Evolutionary conservation across 2,113 vertebrate species (phyloP).

Genomic region (Xiphophorus hellerii): DNA sequence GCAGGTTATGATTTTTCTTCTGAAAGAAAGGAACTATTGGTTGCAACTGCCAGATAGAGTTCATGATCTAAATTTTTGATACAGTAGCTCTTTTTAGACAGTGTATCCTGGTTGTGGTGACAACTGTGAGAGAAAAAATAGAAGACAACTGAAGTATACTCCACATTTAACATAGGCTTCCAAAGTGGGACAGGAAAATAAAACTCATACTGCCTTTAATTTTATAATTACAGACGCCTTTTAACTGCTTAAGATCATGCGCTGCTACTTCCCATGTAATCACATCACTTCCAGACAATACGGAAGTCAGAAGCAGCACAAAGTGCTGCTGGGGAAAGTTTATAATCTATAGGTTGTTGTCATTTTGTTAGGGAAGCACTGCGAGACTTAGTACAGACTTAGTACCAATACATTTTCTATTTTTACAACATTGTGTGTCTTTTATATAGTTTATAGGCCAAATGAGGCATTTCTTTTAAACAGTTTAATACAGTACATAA

Average conservation of each 20-base stretch:
- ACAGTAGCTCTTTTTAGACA: neutral
- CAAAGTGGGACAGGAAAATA: conserved; percentile 56
- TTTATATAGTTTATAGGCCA: too few species aligned
- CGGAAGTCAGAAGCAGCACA: neutral
- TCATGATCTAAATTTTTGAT: too few species aligned
- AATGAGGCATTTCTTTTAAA: too few species aligned
- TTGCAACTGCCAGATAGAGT: too few species aligned
- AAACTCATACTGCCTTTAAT: conserved; percentile 60
- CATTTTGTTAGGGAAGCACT: neutral
- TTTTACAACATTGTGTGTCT: neutral
- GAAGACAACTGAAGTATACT: conserved; percentile 8
- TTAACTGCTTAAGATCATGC: conserved; percentile 63
- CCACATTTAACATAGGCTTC: conserved; percentile 57
- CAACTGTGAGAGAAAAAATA: neutral
- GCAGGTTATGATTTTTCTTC: too few species aligned
- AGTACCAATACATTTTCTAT: neutral
- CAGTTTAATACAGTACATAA: too few species aligned
- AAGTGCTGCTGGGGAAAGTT: neutral
- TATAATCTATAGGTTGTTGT: neutral
- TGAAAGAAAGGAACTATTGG: too few species aligned
- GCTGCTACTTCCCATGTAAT: conserved; percentile 50
- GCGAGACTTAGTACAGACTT: neutral
- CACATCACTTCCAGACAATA: conserved; percentile 38
- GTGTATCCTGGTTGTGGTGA: neutral
- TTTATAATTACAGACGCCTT: conserved; percentile 55